Conservation (phyloP, 2,888 invertebrate species). For the Pseudococcus longispinus region DNA sequence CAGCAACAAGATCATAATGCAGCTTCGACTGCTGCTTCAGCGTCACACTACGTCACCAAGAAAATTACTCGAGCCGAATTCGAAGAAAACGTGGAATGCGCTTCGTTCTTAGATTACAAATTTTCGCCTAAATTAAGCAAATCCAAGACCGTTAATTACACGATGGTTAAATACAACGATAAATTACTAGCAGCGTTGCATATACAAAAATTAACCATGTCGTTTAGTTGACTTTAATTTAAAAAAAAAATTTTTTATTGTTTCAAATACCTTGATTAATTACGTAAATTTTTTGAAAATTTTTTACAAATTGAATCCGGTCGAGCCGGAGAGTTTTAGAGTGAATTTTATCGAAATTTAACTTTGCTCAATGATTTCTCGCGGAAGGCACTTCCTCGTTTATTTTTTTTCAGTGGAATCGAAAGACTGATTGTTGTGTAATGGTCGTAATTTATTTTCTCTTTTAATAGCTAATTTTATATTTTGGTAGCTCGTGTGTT, state of each 20-base stretch:
- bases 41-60: conserved; percentile 30
- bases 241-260: neutral
- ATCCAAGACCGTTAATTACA: neutral
- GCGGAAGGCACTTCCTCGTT: neutral
- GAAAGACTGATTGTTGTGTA: conserved; percentile 3
- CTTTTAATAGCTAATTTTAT: neutral
- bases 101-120: conserved; percentile 37
- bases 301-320: neutral
- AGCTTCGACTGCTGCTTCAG: neutral
- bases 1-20: neutral
- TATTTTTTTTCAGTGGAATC: neutral
- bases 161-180: conserved; percentile 45
- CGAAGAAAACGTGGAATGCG: conserved; percentile 48
- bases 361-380: conserved; percentile 13
- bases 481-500: neutral
- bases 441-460: neutral
- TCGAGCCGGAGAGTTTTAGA: neutral
- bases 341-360: neutral
- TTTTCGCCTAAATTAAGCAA: neutral
- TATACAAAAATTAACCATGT: conserved; percentile 46
- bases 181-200: conserved; percentile 34
- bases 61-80: conserved; percentile 34
- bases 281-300: neutral
- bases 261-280: neutral
- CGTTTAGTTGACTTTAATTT: conserved; percentile 50